Base-by-base conservation (phyloP, 1,140 invertebrate species). In the Zaprionus ornatus region DNA sequence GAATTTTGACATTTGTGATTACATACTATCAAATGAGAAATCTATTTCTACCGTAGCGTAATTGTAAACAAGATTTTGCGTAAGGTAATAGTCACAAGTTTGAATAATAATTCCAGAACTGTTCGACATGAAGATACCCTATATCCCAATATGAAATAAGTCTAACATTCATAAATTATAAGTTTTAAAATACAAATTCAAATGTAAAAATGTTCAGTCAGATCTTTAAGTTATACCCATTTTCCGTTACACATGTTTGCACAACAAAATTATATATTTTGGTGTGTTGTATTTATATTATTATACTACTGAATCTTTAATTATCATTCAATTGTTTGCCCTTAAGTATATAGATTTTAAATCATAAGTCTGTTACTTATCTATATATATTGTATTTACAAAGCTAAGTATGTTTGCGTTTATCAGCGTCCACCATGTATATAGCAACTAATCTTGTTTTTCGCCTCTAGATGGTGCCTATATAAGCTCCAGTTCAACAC, bases 401-500 rank as follows among this genome's bases (percentile, higher is more conserved):
- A 0, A 32, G 29, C 25, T 63, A n/a, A 62, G 13, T 48, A 45
- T 25, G n/a, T 35, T 27, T 23, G n/a, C 13, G n/a, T 63, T 52
- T 65, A 55, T 65, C 50, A 54, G 50, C n/a, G 37, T 55, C 19
- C 21, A 23, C 9, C 12, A 2, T 48, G 17, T 50, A 50, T 21
- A 0, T 37, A 29, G 23, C 35, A 40, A 55, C 19, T 65, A 65
- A 55, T 65, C 64, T 45, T 56, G 29, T 45, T 66, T 66, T 27
- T 19, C 1, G 17, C 3, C 4, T 19, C 48, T 12, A 13, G 13
- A 1, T 54, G 35, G 6, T 27, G 63, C 19, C 42, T 82, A 82
- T 82, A 82, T 78, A 82, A 54, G 55, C n/a, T n/a, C 17, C 4
- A 45, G 29, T 23, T 37, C 10, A 29, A 27, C 21, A 61, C 32